phyloP scores from a whole-genome alignment of 2,113 vertebrate genomes.

The Prunella fulvescens region DNA sequence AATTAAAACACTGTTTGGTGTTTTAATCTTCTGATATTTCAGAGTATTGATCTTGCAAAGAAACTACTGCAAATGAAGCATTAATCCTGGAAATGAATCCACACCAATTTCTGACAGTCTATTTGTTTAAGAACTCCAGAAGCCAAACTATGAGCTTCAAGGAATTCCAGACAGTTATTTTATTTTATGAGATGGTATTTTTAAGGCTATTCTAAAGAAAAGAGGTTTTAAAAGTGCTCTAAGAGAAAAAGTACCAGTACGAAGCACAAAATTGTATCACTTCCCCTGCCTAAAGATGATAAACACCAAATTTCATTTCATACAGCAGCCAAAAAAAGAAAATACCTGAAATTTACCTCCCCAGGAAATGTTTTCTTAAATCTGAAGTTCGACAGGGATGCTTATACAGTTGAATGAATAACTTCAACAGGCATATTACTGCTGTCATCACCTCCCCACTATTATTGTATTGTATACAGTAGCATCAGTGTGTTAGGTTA shows the following conservation, averaged over 20 bases:
- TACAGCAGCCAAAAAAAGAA: background rate
- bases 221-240: conserved; percentile 42
- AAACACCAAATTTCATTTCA: background rate
- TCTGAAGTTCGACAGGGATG: background rate
- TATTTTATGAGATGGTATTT: conserved; percentile 73
- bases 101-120: conserved; percentile 69
- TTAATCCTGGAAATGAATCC: conserved; percentile 69
- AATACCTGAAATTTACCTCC: background rate
- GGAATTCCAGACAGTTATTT: conserved; percentile 75
- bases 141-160: conserved; percentile 76
- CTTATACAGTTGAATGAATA: background rate
- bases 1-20: conserved; percentile 76
- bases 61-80: conserved; percentile 60
- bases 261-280: conserved; percentile 20
- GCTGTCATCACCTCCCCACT: background rate
- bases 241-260: background rate
- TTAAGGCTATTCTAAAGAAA: conserved; percentile 60
- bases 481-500: background rate
- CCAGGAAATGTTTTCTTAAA: background rate
- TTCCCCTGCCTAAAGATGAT: conserved; percentile 3
- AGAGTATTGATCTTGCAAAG: conserved; percentile 72
- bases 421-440: background rate
- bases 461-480: background rate
- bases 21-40: conserved; percentile 77
- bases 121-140: conserved; percentile 74